Conservation (phyloP, 1,140 invertebrate genomes). For the Cotesia glomerata region DNA sequence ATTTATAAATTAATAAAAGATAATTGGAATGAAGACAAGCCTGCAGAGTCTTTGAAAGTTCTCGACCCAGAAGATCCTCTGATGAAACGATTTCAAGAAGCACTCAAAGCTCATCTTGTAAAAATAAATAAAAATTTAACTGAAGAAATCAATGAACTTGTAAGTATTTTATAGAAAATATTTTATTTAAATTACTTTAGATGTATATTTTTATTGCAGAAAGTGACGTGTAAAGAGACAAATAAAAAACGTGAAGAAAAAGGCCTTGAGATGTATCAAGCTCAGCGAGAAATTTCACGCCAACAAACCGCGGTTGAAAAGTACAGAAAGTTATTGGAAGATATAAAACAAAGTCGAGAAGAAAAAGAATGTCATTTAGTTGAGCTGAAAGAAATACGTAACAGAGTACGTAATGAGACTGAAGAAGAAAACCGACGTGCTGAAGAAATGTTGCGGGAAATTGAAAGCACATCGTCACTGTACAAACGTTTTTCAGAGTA, state of each 20-base stretch:
- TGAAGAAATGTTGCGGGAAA: constrained; percentile 52
- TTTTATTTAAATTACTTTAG: constrained; percentile 8
- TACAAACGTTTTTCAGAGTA: constrained; percentile 61
- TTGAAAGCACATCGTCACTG: constrained; percentile 55
- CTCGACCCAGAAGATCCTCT: constrained; percentile 71
- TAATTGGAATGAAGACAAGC: constrained; percentile 3
- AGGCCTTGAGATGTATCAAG: constrained; percentile 57
- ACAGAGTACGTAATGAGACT: constrained; percentile 50
- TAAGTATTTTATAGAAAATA: constrained; percentile 43
- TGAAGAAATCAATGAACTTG: constrained; percentile 68
- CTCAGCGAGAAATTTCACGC: constrained; percentile 62
- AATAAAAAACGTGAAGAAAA: constrained; percentile 60
- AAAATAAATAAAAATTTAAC: constrained; percentile 64
- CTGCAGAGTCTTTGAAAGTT: constrained; percentile 43
- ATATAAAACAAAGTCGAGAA: constrained; percentile 55
- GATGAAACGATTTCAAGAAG: constrained; percentile 69
- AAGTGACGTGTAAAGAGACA: constrained; percentile 52
- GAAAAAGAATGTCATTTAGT: constrained; percentile 49
- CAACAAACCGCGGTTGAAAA: constrained; percentile 64
- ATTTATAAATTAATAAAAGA: neutral
- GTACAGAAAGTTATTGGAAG: constrained; percentile 57
- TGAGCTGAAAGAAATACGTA: constrained; percentile 52
- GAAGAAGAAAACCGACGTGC: constrained; percentile 53
- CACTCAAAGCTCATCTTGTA: constrained; percentile 66
- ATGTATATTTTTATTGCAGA: constrained; percentile 37